phyloP scores from a whole-genome alignment of 2,888 invertebrate genomes.

The Xylota segnis region DNA sequence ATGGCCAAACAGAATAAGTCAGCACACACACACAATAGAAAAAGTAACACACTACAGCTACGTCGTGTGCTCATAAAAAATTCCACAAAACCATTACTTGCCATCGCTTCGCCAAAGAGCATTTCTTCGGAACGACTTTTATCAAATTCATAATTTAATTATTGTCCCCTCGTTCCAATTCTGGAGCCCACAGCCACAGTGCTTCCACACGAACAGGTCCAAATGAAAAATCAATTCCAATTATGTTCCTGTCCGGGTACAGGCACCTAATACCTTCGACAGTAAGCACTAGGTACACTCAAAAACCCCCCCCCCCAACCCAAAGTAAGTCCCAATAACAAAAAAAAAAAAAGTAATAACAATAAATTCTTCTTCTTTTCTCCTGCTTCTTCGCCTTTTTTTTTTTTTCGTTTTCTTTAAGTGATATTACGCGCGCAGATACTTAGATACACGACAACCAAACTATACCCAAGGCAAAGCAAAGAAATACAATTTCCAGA shows the following conservation, averaged over 20 bases:
- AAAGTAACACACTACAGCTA: too few species aligned
- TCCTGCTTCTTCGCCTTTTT: too few species aligned
- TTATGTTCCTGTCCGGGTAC: slow-evolving; percentile 34
- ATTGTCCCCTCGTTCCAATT: slow-evolving; percentile 37
- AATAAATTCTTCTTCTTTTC: slow-evolving; percentile 35
- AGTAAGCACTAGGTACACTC: neutral
- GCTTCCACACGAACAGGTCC: slow-evolving; percentile 57
- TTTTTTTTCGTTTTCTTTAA: neutral
- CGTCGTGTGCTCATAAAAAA: too few species aligned
- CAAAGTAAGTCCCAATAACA: slow-evolving; percentile 15
- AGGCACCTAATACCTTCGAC: slow-evolving; percentile 1
- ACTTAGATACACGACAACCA: slow-evolving; percentile 1
- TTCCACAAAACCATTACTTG: too few species aligned
- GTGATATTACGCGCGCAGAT: slow-evolving; percentile 29
- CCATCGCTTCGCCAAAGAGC: neutral
- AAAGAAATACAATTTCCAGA: slow-evolving; percentile 21
- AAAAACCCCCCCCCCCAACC: too few species aligned
- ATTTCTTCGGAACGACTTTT: slow-evolving; percentile 27
- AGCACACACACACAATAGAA: too few species aligned
- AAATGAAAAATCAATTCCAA: slow-evolving; percentile 68
- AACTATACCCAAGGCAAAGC: neutral
- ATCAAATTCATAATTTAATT: slow-evolving; percentile 55
- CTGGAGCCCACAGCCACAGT: neutral
- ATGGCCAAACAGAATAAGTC: too few species aligned
- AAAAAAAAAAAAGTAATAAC: slow-evolving; percentile 46